Conservation (phyloP, 2,888 invertebrate species). For the Sinohyriopsis cumingii region DNA sequence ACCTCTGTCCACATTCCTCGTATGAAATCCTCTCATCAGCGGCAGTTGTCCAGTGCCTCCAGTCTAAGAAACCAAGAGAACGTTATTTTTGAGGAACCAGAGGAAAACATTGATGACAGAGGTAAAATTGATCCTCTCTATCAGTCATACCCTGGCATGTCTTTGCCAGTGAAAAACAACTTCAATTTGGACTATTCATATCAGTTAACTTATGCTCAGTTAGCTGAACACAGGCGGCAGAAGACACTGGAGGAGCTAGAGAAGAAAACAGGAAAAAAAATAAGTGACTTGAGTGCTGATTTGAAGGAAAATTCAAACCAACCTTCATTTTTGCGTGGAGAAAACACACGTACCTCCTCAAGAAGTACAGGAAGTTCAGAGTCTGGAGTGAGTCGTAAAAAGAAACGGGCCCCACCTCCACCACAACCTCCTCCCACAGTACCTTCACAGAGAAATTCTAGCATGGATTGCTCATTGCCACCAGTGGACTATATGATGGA, state of each 20-base stretch:
- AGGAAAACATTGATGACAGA: conserved; percentile 42
- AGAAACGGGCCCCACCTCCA: conserved; percentile 59
- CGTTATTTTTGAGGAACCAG: conserved; percentile 58
- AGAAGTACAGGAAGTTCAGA: conserved; percentile 45
- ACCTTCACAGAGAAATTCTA: conserved; percentile 23
- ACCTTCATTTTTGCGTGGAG: conserved; percentile 41
- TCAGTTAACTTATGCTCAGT: conserved; percentile 63
- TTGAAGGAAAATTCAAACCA: conserved; percentile 41
- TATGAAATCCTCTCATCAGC: conserved; percentile 41
- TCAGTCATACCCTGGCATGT: conserved; percentile 44
- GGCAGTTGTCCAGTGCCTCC: conserved; percentile 49
- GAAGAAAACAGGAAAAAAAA: conserved; percentile 48
- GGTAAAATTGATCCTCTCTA: conserved; percentile 48
- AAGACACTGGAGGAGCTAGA: conserved; percentile 52
- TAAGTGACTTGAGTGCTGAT: conserved; percentile 49
- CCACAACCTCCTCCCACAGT: conserved; percentile 35
- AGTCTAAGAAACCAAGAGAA: conserved; percentile 41
- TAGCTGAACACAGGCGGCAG: conserved; percentile 58
- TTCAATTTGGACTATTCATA: conserved; percentile 60
- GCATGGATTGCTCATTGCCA: conserved; percentile 38
- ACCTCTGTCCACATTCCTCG: conserved; percentile 17
- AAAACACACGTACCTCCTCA: conserved; percentile 35
- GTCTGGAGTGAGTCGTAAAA: conserved; percentile 54
- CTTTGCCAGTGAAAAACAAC: conserved; percentile 57
- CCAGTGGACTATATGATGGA: conserved; percentile 57